These are phyloP conservation scores for Peromyscus leucopus DNA, from an alignment of 2,113 vertebrate species.

Conservation along the genomic window DNA sequence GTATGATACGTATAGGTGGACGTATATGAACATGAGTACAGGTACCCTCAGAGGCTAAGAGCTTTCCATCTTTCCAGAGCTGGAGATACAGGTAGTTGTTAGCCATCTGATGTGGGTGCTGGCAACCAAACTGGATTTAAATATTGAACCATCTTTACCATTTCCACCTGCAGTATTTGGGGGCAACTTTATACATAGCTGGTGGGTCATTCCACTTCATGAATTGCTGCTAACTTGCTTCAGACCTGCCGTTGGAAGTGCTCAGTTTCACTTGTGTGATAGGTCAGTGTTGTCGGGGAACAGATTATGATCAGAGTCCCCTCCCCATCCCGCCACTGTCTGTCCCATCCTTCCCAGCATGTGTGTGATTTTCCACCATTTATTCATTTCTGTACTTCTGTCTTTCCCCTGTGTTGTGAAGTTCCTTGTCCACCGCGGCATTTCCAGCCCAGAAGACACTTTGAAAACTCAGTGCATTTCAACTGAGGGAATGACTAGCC, in stretches of 20 bases:
- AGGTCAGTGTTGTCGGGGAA: background rate
- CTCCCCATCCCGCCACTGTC: background rate
- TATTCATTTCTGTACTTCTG: background rate
- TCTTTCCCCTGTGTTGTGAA: background rate
- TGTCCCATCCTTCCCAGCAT: background rate
- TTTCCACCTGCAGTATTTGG: background rate
- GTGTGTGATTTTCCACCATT: background rate
- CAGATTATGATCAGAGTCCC: background rate
- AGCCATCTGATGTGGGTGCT: background rate
- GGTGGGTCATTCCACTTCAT: background rate
- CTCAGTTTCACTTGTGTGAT: background rate
- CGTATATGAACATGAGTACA: background rate
- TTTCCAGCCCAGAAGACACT: background rate
- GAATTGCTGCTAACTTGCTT: background rate
- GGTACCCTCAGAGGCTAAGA: background rate
- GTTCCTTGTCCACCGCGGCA: background rate
- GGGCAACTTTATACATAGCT: conserved; percentile 38
- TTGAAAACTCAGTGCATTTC: background rate
- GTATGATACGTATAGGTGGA: background rate
- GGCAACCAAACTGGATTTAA: background rate
- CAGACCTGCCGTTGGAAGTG: background rate
- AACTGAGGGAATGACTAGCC: background rate
- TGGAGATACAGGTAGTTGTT: background rate
- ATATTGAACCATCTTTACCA: background rate
- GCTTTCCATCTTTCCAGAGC: background rate